Conservation (phyloP, 2,888 invertebrate genomes). For the Teinopalpus imperialis region DNA sequence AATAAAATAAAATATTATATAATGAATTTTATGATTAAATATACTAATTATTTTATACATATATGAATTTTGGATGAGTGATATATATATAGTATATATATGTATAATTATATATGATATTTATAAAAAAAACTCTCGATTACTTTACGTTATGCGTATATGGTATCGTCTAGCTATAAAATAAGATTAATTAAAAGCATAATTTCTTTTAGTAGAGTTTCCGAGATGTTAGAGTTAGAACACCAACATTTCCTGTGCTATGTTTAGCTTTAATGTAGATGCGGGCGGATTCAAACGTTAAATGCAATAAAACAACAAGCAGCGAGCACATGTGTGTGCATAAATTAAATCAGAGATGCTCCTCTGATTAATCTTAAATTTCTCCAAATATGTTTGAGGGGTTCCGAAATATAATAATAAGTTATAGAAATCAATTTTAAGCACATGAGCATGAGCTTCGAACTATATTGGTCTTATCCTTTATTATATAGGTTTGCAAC, state of each 20-base stretch:
- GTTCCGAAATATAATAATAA: slow-evolving; percentile 3
- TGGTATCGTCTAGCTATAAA: too few species aligned
- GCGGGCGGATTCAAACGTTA: slow-evolving; percentile 23
- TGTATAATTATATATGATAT: too few species aligned
- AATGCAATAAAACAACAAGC: slow-evolving; percentile 22
- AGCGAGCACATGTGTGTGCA: slow-evolving; percentile 24
- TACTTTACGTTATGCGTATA: too few species aligned
- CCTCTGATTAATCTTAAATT: slow-evolving; percentile 21
- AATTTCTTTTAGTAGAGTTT: slow-evolving; percentile 12
- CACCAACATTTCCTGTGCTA: slow-evolving; percentile 25
- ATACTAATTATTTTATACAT: too few species aligned
- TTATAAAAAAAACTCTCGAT: too few species aligned
- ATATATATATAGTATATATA: too few species aligned
- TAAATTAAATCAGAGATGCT: slow-evolving; percentile 25
- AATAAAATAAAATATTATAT: slow-evolving; percentile 7
- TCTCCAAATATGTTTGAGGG: slow-evolving; percentile 4
- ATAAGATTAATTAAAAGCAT: not conserved
- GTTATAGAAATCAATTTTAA: not conserved
- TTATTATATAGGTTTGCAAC: too few species aligned
- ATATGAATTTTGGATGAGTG: too few species aligned
- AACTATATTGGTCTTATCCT: too few species aligned
- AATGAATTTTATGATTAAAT: slow-evolving; percentile 6
- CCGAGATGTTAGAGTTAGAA: slow-evolving; percentile 14
- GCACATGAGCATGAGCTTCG: too few species aligned
- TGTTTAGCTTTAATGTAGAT: slow-evolving; percentile 23